Conservation (phyloP, 2,797 vertebrate species). For the Podargus strigoides region DNA sequence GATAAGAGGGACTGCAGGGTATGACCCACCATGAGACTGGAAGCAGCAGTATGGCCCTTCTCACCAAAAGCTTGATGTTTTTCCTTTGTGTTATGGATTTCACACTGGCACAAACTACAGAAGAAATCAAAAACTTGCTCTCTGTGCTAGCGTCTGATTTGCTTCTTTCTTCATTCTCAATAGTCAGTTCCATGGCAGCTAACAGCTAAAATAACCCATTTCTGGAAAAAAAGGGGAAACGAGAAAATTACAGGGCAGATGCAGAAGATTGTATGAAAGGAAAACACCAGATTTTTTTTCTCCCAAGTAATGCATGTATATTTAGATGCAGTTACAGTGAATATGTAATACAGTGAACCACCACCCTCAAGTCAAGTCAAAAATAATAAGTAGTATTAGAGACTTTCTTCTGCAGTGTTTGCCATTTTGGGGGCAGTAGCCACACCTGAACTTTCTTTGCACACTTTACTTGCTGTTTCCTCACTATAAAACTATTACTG, state of each 20-base stretch:
- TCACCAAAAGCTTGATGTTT: neutral
- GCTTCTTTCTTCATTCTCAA: neutral
- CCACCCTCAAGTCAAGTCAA: neutral
- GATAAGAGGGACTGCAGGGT: neutral
- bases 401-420: neutral
- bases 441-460: neutral
- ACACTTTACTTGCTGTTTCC: neutral
- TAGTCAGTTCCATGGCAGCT: neutral
- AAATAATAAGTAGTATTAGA: neutral
- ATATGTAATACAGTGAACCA: neutral
- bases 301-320: neutral
- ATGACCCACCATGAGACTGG: neutral
- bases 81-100: neutral
- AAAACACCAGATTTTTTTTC: constrained; percentile 18
- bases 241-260: constrained; percentile 26
- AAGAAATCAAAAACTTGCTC: neutral
- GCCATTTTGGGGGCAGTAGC: neutral
- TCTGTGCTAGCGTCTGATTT: neutral
- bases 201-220: neutral
- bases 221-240: neutral
- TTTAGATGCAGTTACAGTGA: constrained; percentile 21
- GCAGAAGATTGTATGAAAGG: neutral
- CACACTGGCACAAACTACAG: neutral
- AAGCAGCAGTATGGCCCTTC: neutral
- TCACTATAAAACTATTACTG: neutral